phyloP scores from a whole-genome alignment of 2,113 vertebrate genomes.

The Sphaerodactylus townsendi region DNA sequence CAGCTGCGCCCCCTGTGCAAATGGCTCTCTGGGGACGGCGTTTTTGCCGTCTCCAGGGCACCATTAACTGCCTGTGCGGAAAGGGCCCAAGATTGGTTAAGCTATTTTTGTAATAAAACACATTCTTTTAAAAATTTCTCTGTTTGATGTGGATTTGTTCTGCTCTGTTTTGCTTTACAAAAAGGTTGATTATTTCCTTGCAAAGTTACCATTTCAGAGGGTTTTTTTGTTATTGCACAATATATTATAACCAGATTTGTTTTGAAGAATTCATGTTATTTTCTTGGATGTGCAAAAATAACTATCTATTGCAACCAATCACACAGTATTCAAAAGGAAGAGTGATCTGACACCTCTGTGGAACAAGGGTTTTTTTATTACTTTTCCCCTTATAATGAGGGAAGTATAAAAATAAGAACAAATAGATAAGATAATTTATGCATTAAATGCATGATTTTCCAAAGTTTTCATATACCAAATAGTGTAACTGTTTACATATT shows the following conservation, averaged over 20 bases:
- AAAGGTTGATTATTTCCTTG: not conserved
- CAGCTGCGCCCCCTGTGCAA: no score
- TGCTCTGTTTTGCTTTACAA: not conserved
- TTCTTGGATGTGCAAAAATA: not conserved
- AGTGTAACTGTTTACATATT: not conserved
- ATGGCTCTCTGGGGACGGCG: no score
- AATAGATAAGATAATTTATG: not conserved
- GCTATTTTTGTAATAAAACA: slow-evolving; percentile 11
- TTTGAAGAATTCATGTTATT: slow-evolving; percentile 23
- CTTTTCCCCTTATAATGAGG: not conserved
- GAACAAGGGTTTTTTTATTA: not conserved
- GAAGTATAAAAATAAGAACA: not conserved
- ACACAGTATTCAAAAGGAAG: not conserved
- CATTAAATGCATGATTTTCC: not conserved
- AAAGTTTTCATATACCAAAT: not conserved
- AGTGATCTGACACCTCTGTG: not conserved
- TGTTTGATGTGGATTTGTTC: not conserved
- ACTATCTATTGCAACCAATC: not conserved
- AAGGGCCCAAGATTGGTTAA: slow-evolving; percentile 41
- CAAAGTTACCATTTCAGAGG: slow-evolving; percentile 13
- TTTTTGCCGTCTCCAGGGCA: no score
- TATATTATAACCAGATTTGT: not conserved
- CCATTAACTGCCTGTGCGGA: no score
- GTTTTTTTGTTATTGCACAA: not conserved
- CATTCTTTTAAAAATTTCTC: not conserved